A percentile compares a stretch with the other conserved stretches of the same genome.
phyloP scores from a whole-genome alignment of 2,888 invertebrate species.

The Lobophora halterata region DNA sequence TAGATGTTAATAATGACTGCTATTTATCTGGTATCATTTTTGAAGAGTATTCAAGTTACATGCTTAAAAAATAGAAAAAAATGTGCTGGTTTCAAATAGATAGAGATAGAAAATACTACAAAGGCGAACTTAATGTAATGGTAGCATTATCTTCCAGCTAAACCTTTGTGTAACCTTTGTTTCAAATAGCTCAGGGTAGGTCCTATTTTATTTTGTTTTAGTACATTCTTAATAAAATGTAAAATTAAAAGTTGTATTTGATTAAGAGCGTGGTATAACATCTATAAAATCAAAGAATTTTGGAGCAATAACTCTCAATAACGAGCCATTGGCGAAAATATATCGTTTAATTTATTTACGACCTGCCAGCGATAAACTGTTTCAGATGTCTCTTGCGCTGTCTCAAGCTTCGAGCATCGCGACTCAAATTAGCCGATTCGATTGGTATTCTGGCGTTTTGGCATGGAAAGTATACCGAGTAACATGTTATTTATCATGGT shows the following conservation, averaged over 20 bases:
- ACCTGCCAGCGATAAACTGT: constrained; percentile 52
- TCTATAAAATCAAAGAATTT: constrained; percentile 20
- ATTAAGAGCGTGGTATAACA: constrained; percentile 10
- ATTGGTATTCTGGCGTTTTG: constrained; percentile 61
- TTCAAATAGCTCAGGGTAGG: no score
- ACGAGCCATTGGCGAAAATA: constrained; percentile 41
- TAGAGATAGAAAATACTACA: no score
- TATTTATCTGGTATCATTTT: constrained; percentile 21
- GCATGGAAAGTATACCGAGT: no score
- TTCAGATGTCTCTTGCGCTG: constrained; percentile 34
- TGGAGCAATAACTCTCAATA: constrained; percentile 43
- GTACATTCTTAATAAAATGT: constrained; percentile 15
- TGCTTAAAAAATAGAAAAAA: background rate
- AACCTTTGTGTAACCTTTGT: no score
- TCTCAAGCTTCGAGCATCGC: constrained; percentile 46
- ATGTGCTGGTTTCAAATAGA: background rate
- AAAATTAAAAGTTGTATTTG: background rate
- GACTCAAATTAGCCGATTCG: constrained; percentile 71
- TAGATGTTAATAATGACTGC: constrained; percentile 26
- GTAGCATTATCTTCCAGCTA: no score
- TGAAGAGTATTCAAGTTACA: constrained; percentile 7
- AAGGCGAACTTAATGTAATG: no score
- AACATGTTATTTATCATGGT: no score
- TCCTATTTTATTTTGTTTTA: no score
- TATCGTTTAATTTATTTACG: constrained; percentile 59